These are phyloP conservation scores for Circaetus gallicus DNA, from an alignment of 2,113 vertebrate genomes.

Conservation along the genomic window DNA sequence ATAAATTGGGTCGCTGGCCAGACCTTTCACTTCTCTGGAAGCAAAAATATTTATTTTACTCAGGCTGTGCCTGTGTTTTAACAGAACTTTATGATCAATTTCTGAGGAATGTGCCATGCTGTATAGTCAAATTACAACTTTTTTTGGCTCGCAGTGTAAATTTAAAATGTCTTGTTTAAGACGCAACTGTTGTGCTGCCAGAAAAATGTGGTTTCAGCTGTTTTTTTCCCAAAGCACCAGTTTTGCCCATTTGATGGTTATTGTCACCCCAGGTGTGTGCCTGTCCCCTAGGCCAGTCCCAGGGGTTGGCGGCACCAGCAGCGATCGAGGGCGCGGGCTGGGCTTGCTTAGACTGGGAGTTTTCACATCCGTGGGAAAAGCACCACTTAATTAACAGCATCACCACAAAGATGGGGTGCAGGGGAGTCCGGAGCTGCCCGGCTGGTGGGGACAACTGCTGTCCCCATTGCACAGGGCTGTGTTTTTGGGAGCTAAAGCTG, in stretches of 20 bases:
- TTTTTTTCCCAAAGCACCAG: neutral
- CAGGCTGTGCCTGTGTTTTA: constrained; percentile 26
- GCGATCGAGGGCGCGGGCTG: neutral
- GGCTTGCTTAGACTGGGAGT: neutral
- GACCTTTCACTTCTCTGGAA: constrained; percentile 54
- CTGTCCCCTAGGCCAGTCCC: neutral
- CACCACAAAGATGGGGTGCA: fast-evolving
- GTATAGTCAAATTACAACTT: constrained; percentile 49
- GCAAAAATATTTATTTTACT: constrained; percentile 62
- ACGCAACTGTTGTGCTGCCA: constrained; percentile 25
- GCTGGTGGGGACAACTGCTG: fast-evolving
- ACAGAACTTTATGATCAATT: constrained; percentile 51
- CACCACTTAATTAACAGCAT: no score
- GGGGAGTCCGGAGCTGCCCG: fast-evolving
- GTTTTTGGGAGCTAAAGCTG: fast-evolving
- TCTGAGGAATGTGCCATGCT: constrained; percentile 59
- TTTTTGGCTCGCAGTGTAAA: neutral
- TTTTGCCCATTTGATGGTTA: neutral
- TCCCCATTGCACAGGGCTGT: neutral
- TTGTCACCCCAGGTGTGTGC: neutral
- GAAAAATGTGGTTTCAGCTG: constrained; percentile 18
- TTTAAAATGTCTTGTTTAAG: constrained; percentile 34
- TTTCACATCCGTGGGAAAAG: neutral
- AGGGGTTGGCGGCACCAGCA: neutral
- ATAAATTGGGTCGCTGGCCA: neutral